Evolutionary conservation across 2,797 vertebrate genomes (phyloP).

Genomic region (Leptoclinus maculatus): DNA sequence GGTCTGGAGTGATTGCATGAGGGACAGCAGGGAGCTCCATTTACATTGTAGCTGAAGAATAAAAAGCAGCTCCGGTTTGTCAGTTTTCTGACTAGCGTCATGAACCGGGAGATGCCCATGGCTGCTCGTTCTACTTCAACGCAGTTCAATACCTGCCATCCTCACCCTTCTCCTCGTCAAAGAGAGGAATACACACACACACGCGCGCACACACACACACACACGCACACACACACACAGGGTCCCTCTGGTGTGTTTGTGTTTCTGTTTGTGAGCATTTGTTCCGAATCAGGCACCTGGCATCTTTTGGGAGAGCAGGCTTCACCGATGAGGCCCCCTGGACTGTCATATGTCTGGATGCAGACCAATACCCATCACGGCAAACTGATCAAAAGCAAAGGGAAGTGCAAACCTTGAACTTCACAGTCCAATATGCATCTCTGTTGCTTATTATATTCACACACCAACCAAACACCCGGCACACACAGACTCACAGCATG

Average conservation of each 20-base stretch:
- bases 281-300: conserved; percentile 83
- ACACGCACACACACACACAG: conserved; percentile 25
- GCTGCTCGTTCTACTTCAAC: conserved; percentile 76
- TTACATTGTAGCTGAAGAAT: conserved; percentile 75
- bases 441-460: conserved; percentile 64
- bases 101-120: conserved; percentile 80
- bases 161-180: conserved; percentile 45
- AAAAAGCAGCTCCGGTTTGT: conserved; percentile 81
- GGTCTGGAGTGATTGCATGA: conserved; percentile 68
- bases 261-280: conserved; percentile 83
- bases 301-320: conserved; percentile 70
- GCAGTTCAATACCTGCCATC: conserved; percentile 74
- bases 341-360: conserved; percentile 84
- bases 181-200: conserved; percentile 17
- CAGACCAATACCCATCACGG: conserved; percentile 75
- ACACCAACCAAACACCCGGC: conserved; percentile 22
- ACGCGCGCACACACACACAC: not conserved
- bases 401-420: conserved; percentile 66
- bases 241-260: conserved; percentile 76
- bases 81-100: conserved; percentile 84
- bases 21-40: conserved; percentile 63
- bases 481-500: conserved; percentile 45
- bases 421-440: conserved; percentile 62
- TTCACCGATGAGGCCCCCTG: conserved; percentile 74
- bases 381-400: conserved; percentile 71